phyloP scores from a whole-genome alignment of 2,113 vertebrate genomes.

The Psittacula cyanocephala region DNA sequence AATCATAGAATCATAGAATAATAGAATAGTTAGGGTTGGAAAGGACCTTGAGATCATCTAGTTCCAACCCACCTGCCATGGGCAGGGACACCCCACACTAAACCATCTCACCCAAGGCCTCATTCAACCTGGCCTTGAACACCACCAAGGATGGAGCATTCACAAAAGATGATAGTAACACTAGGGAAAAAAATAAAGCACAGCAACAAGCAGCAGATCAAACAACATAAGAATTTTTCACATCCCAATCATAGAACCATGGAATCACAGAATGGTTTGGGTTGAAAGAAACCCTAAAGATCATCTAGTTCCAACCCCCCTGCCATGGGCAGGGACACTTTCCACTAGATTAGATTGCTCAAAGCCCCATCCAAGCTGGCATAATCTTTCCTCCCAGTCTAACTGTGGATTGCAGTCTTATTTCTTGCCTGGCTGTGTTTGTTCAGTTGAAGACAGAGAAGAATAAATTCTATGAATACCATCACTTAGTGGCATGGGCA shows the following conservation, averaged over 20 bases:
- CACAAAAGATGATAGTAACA: background rate
- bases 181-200: background rate
- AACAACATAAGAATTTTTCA: background rate
- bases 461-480: background rate
- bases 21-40: too few relatives aligned
- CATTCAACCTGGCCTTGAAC: too few relatives aligned
- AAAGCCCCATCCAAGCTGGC: background rate
- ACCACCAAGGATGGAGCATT: too few relatives aligned
- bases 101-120: too few relatives aligned
- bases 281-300: background rate
- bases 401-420: background rate
- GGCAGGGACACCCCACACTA: too few relatives aligned
- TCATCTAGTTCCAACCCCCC: background rate
- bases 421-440: background rate
- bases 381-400: background rate
- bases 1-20: too few relatives aligned
- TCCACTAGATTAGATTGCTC: background rate
- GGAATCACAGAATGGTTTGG: background rate
- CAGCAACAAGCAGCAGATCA: background rate
- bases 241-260: background rate
- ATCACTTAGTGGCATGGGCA: background rate
- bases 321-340: background rate
- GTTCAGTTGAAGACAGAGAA: background rate
- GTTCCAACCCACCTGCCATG: too few relatives aligned
- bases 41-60: too few relatives aligned